Conservation (phyloP, 2,797 vertebrate genomes). For the Gallirallus australis region DNA sequence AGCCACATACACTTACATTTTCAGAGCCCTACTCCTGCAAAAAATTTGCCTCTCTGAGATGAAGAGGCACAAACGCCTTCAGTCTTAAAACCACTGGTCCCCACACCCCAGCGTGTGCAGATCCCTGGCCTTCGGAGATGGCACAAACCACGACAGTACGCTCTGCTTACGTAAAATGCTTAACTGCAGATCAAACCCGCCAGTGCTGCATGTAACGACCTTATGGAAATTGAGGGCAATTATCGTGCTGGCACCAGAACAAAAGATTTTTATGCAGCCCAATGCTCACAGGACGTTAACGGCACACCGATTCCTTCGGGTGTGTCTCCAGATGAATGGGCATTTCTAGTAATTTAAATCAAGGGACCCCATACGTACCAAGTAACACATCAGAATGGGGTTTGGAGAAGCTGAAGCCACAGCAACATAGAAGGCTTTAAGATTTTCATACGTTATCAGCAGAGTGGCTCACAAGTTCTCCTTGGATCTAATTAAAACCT, state of each 20-base stretch:
- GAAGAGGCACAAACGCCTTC: not conserved
- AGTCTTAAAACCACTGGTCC: not conserved
- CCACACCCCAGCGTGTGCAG: not conserved
- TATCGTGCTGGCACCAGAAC: not conserved
- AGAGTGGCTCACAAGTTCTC: not conserved
- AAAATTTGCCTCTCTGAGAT: not conserved
- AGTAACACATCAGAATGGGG: not conserved
- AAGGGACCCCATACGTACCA: not conserved
- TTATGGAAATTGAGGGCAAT: conserved; percentile 39
- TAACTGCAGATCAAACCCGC: conserved; percentile 33
- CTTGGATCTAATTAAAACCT: not conserved
- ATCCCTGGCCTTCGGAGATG: not conserved
- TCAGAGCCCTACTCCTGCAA: not conserved
- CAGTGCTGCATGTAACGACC: not conserved
- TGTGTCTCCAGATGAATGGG: conserved; percentile 19
- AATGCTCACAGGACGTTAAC: not conserved
- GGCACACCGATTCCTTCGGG: not conserved
- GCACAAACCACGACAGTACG: not conserved
- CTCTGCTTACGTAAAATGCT: conserved; percentile 9
- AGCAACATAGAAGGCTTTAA: not conserved
- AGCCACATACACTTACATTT: not conserved
- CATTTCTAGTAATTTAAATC: not conserved
- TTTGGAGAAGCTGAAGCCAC: not conserved
- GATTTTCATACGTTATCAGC: not conserved
- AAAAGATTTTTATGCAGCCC: not conserved